Evolutionary conservation across 2,888 invertebrate genomes (phyloP).

Genomic region (Polietes domitor): DNA sequence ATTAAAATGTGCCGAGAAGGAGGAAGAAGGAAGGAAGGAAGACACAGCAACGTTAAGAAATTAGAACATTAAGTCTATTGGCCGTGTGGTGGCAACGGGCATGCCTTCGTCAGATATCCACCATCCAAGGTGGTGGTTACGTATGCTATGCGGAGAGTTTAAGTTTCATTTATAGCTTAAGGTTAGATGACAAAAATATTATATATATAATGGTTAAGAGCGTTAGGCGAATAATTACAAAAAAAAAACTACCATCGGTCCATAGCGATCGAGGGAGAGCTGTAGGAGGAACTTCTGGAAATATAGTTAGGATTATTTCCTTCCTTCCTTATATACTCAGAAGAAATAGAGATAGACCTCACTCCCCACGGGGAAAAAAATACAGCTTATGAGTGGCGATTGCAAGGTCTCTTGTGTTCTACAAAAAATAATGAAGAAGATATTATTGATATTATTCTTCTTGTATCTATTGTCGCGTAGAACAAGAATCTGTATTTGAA

Average conservation of each 20-base stretch:
- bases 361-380: no score
- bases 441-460: no score
- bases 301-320: no score
- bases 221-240: background rate
- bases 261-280: background rate
- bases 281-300: no score
- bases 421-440: no score
- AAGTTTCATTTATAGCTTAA: slow-evolving; percentile 58
- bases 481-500: no score
- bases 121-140: slow-evolving; percentile 31
- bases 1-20: background rate
- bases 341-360: no score
- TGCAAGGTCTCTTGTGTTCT: no score
- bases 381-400: no score
- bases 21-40: background rate
- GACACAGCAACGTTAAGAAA: slow-evolving; percentile 39
- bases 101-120: background rate
- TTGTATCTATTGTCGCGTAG: no score
- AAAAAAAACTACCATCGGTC: background rate
- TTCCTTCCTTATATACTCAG: no score
- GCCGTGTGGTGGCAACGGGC: slow-evolving; percentile 23
- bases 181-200: slow-evolving; percentile 62
- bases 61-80: slow-evolving; percentile 63
- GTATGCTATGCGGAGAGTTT: slow-evolving; percentile 33
- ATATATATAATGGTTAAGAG: slow-evolving; percentile 55